phyloP scores from a whole-genome alignment of 2,797 vertebrate genomes.

The Zenarchopterus dispar region DNA sequence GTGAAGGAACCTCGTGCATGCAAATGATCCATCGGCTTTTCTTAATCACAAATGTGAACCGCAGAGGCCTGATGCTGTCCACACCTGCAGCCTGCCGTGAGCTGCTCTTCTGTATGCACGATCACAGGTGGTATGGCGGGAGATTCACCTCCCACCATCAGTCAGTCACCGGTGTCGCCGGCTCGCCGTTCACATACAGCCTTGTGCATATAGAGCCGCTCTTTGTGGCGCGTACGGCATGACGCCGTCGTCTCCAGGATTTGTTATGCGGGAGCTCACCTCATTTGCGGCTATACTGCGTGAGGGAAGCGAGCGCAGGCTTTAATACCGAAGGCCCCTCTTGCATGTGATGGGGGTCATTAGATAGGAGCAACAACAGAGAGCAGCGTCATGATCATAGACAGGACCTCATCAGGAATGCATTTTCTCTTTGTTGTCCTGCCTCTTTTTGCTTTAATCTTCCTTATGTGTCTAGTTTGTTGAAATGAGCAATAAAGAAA shows the following conservation, averaged over 20 bases:
- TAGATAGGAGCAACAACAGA: slow-evolving; percentile 53
- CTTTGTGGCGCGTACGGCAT: slow-evolving; percentile 26
- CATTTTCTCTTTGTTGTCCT: background rate
- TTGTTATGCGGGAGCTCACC: slow-evolving; percentile 70
- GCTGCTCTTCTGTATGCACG: slow-evolving; percentile 75
- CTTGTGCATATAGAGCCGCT: slow-evolving; percentile 52
- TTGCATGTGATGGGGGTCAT: slow-evolving; percentile 75
- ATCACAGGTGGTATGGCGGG: slow-evolving; percentile 70
- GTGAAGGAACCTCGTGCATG: slow-evolving; percentile 63
- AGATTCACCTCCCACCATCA: slow-evolving; percentile 44
- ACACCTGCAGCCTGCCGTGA: slow-evolving; percentile 18
- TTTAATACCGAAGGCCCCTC: slow-evolving; percentile 52
- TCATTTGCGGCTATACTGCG: slow-evolving; percentile 67
- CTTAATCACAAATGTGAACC: slow-evolving; percentile 60
- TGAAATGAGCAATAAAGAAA: too few species aligned
- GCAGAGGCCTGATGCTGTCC: slow-evolving; percentile 21
- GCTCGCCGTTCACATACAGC: slow-evolving; percentile 20
- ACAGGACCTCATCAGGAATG: slow-evolving; percentile 41
- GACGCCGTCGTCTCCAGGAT: slow-evolving; percentile 49
- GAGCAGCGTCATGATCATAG: slow-evolving; percentile 47
- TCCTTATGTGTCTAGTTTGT: background rate
- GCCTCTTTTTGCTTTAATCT: too few species aligned
- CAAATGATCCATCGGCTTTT: slow-evolving; percentile 72
- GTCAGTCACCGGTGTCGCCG: slow-evolving; percentile 41
- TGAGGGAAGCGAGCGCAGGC: slow-evolving; percentile 36